Evolutionary conservation across 2,888 invertebrate genomes (phyloP).

Genomic region (Allophyes oxyacanthae): DNA sequence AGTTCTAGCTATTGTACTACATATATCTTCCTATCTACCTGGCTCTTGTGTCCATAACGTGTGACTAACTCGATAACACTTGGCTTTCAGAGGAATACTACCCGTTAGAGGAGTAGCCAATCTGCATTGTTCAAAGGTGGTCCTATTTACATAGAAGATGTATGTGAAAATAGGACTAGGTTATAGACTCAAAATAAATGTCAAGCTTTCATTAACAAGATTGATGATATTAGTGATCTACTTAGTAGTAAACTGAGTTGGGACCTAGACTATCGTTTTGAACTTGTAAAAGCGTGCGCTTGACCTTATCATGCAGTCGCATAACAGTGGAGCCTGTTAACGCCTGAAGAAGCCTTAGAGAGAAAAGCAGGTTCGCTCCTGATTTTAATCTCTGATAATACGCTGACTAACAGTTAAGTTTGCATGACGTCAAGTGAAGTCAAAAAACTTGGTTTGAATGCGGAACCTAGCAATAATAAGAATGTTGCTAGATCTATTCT

Average conservation of each 20-base stretch:
- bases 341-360: no score
- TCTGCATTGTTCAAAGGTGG: slow-evolving; percentile 4
- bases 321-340: no score
- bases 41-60: slow-evolving; percentile 1
- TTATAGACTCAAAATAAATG: slow-evolving; percentile 7
- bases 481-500: no score
- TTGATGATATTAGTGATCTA: slow-evolving; percentile 1
- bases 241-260: not conserved
- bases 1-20: not conserved
- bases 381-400: no score
- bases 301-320: no score
- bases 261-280: not conserved
- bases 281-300: no score
- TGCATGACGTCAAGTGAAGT: no score
- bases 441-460: no score
- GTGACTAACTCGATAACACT: slow-evolving; percentile 21
- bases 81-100: slow-evolving; percentile 7
- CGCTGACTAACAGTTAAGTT: no score
- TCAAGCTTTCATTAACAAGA: not conserved
- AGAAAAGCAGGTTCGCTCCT: no score
- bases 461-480: no score
- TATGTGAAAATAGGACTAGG: slow-evolving; percentile 20
- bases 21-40: no score
- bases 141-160: slow-evolving; percentile 22
- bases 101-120: not conserved